These are phyloP conservation scores for Chymomyza procnemis DNA, from an alignment of 2,888 invertebrate species.

Conservation along the genomic window DNA sequence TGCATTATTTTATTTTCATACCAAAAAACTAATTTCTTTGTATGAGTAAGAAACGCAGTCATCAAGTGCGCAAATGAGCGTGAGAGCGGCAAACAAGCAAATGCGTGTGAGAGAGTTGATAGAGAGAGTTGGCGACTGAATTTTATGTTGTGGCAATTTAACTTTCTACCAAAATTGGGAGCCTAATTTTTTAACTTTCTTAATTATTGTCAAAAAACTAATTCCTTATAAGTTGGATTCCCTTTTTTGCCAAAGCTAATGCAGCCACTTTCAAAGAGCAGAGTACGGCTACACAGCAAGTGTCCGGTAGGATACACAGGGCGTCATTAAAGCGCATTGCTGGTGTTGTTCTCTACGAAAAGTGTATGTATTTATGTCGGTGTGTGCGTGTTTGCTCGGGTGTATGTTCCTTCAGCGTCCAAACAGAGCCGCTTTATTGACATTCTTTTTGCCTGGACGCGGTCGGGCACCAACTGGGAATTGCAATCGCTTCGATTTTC, in stretches of 20 bases:
- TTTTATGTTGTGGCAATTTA: too few relatives aligned
- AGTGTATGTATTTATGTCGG: neutral
- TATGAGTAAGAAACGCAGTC: too few relatives aligned
- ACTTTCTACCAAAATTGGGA: too few relatives aligned
- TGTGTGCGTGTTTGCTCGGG: neutral
- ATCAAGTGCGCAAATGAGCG: too few relatives aligned
- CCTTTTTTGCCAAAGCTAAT: neutral
- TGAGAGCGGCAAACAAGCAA: too few relatives aligned
- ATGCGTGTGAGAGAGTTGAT: too few relatives aligned
- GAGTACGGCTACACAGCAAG: conserved; percentile 12
- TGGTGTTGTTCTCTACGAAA: neutral
- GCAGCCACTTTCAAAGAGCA: neutral
- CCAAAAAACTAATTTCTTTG: too few relatives aligned
- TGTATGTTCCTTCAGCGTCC: neutral
- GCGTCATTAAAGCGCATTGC: conserved; percentile 11
- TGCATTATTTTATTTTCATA: too few relatives aligned
- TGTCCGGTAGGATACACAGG: conserved; percentile 24
- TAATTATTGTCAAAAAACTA: too few relatives aligned
- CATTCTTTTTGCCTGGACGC: conserved; percentile 46
- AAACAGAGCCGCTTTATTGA: conserved; percentile 52
- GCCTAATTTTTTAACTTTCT: too few relatives aligned
- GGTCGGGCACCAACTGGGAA: neutral
- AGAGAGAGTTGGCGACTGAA: too few relatives aligned
- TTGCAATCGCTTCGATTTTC: conserved; percentile 41
- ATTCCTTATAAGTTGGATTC: too few relatives aligned